Percentiles rank a stretch among this genome's conserved stretches.
phyloP scores from a whole-genome alignment of 2,113 vertebrate genomes.

The Martes martes region DNA sequence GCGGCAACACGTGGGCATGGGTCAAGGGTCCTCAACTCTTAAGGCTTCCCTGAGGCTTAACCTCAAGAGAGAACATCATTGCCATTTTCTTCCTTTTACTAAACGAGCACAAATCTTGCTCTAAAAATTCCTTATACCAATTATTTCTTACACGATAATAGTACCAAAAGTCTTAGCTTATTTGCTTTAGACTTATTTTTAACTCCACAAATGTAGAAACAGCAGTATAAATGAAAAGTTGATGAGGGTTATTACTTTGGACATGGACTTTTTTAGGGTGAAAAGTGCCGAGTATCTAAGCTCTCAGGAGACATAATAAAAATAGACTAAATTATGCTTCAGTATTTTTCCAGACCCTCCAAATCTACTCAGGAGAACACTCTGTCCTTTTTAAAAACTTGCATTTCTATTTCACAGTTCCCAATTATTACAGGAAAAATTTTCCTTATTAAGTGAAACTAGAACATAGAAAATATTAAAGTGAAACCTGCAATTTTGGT shows the following conservation, averaged over 20 bases:
- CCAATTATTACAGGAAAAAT: not conserved
- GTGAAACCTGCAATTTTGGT: not conserved
- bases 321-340: not conserved
- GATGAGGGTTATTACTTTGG: slow-evolving; percentile 5
- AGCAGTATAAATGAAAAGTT: not conserved
- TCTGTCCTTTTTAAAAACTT: not conserved
- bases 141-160: not conserved
- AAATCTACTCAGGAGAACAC: not conserved
- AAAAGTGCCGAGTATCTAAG: not conserved
- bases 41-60: not conserved
- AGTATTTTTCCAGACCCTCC: slow-evolving; percentile 13
- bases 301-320: slow-evolving; percentile 32
- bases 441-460: not conserved
- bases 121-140: not conserved
- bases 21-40: rapidly evolving
- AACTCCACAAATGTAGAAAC: not conserved
- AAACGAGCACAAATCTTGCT: not conserved
- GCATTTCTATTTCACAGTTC: not conserved
- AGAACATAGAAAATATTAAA: not conserved
- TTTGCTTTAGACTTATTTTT: slow-evolving; percentile 29
- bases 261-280: not conserved
- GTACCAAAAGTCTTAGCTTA: not conserved
- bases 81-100: not conserved
- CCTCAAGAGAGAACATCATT: not conserved
- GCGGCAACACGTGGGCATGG: rapidly evolving